phyloP scores from a whole-genome alignment of 2,797 vertebrate species.

The Chelmon rostratus region DNA sequence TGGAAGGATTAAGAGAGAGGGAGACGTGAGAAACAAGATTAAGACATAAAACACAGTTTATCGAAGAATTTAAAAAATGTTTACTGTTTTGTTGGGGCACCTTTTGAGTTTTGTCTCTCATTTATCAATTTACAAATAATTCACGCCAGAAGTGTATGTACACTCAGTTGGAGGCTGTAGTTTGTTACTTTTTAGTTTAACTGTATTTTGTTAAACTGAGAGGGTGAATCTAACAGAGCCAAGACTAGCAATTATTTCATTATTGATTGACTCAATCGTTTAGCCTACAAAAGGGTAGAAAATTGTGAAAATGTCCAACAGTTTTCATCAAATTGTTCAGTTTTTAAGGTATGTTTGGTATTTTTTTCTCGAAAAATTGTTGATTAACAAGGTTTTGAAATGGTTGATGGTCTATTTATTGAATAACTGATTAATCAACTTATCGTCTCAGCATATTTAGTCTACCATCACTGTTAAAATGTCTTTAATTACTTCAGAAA shows the following conservation, averaged over 20 bases:
- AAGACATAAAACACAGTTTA: not conserved
- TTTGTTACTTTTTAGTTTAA: not conserved
- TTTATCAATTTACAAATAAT: not conserved
- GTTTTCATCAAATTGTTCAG: not conserved
- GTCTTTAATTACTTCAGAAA: not conserved
- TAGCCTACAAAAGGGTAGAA: not conserved
- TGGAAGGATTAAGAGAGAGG: conserved; percentile 30
- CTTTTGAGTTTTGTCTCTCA: not conserved
- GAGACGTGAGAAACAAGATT: conserved; percentile 25
- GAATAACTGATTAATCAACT: not conserved
- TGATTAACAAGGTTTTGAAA: not conserved
- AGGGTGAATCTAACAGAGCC: no score
- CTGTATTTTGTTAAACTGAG: not conserved
- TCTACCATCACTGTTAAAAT: not conserved
- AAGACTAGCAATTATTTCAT: no score
- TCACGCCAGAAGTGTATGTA: not conserved
- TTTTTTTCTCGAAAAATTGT: not conserved
- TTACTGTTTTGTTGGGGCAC: not conserved
- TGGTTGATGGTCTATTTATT: not conserved
- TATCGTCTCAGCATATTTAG: not conserved
- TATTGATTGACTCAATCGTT: not conserved
- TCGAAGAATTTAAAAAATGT: not conserved
- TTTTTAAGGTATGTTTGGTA: not conserved
- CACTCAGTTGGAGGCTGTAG: not conserved
- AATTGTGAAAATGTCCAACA: not conserved